These are phyloP conservation scores for Dicrostonyx torquatus DNA, from an alignment of 2,797 vertebrate species.

Conservation along the genomic window DNA sequence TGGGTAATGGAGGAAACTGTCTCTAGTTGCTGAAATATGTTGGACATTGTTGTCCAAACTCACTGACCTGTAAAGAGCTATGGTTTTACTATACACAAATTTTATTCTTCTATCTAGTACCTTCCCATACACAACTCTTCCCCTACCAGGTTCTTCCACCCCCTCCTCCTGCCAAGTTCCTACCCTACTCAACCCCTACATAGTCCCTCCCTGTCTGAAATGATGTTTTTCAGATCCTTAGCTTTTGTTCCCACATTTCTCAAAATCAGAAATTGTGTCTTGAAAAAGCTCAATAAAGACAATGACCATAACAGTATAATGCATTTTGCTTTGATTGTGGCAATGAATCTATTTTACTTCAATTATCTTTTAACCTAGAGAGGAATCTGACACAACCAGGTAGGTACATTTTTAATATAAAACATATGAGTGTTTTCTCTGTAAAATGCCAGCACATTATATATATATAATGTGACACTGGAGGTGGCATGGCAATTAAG, in stretches of 20 bases:
- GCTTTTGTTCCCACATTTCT: slow-evolving; percentile 32
- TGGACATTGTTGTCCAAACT: background rate
- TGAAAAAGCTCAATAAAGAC: slow-evolving; percentile 43
- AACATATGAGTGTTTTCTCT: slow-evolving; percentile 63
- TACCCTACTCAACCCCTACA: no score
- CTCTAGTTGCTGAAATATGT: background rate
- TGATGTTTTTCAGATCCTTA: background rate
- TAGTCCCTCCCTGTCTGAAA: background rate
- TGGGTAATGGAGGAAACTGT: background rate
- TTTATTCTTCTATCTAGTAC: background rate
- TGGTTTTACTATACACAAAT: background rate
- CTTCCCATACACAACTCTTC: background rate
- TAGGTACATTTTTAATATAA: slow-evolving; percentile 55
- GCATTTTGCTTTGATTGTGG: slow-evolving; percentile 44
- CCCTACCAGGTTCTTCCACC: background rate
- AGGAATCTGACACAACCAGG: slow-evolving; percentile 51
- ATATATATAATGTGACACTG: slow-evolving; percentile 50
- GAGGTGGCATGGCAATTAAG: slow-evolving; percentile 71
- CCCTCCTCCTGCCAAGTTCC: background rate
- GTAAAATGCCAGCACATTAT: slow-evolving; percentile 28
- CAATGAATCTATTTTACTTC: slow-evolving; percentile 12
- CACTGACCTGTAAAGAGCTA: background rate
- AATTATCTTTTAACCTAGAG: slow-evolving; percentile 50
- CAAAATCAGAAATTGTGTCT: slow-evolving; percentile 12
- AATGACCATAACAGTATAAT: background rate